Evolutionary conservation across 2,113 vertebrate genomes (phyloP).

Genomic region (Corythornis vintsioides): DNA sequence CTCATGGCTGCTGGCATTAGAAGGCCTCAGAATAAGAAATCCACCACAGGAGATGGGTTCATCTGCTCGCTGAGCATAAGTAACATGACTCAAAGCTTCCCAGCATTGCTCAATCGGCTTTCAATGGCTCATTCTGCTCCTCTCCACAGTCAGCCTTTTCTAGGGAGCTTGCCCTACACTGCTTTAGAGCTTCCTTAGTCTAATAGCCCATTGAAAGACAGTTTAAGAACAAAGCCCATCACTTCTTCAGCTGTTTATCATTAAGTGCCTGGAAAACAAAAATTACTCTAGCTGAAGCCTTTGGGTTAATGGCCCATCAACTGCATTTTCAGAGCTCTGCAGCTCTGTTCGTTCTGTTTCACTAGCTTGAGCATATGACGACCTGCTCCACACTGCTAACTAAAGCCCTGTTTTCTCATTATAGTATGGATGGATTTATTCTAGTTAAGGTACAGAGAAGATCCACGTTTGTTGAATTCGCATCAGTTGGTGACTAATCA

Average conservation of each 20-base stretch:
- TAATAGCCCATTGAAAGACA: background rate
- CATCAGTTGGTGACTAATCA: background rate
- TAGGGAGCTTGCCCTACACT: background rate
- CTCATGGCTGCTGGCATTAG: slow-evolving; percentile 30
- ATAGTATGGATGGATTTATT: background rate
- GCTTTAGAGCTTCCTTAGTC: background rate
- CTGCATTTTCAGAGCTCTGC: background rate
- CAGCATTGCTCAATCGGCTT: slow-evolving; percentile 45
- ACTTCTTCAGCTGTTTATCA: background rate
- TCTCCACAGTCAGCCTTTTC: slow-evolving; percentile 10
- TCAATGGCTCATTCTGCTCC: slow-evolving; percentile 38
- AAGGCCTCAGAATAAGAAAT: slow-evolving; percentile 11
- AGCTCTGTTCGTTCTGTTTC: background rate
- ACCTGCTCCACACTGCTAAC: background rate
- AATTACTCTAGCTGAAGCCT: background rate
- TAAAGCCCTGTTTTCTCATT: background rate
- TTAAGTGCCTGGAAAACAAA: background rate
- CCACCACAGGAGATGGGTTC: slow-evolving; percentile 9
- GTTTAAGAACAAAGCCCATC: background rate
- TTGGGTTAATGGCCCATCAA: background rate
- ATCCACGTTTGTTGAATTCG: background rate
- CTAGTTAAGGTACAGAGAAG: background rate
- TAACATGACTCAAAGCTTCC: slow-evolving; percentile 28
- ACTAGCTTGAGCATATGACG: background rate
- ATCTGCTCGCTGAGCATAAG: background rate